These are phyloP conservation scores for Galerucella nymphaeae DNA, from an alignment of 2,888 invertebrate genomes.

Conservation along the genomic window DNA sequence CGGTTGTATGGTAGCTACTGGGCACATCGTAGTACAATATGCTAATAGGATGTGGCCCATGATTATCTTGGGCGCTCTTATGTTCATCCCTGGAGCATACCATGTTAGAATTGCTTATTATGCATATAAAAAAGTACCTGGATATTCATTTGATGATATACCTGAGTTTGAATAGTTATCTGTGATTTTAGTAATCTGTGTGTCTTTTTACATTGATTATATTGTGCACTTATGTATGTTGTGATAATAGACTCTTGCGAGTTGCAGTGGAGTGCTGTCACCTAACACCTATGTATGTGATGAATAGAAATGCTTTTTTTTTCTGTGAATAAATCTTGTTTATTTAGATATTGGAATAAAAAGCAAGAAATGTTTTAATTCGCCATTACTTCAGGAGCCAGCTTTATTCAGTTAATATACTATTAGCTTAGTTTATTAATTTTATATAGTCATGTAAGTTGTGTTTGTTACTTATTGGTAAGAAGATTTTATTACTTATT, in stretches of 20 bases:
- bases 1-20: slow-evolving; percentile 82
- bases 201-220: not conserved
- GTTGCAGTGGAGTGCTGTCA: too few relatives aligned
- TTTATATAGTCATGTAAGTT: not conserved
- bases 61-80: slow-evolving; percentile 85
- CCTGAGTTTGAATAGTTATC: slow-evolving; percentile 81
- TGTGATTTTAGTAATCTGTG: not conserved
- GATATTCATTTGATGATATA: slow-evolving; percentile 89
- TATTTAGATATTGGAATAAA: too few relatives aligned
- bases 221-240: too few relatives aligned
- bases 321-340: too few relatives aligned
- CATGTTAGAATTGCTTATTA: slow-evolving; percentile 89
- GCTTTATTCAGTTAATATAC: too few relatives aligned
- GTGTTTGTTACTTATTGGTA: not conserved
- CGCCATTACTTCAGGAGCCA: too few relatives aligned
- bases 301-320: too few relatives aligned
- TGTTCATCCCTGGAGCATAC: slow-evolving; percentile 93
- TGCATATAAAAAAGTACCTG: slow-evolving; percentile 85
- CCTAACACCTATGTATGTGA: too few relatives aligned
- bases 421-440: too few relatives aligned
- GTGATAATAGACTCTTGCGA: too few relatives aligned
- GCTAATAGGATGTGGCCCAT: slow-evolving; percentile 90
- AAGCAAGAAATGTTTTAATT: too few relatives aligned
- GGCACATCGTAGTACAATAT: slow-evolving; percentile 85
- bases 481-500: too few relatives aligned